Base-by-base conservation (phyloP, 2,113 vertebrate species). In the Zosterops lateralis region DNA sequence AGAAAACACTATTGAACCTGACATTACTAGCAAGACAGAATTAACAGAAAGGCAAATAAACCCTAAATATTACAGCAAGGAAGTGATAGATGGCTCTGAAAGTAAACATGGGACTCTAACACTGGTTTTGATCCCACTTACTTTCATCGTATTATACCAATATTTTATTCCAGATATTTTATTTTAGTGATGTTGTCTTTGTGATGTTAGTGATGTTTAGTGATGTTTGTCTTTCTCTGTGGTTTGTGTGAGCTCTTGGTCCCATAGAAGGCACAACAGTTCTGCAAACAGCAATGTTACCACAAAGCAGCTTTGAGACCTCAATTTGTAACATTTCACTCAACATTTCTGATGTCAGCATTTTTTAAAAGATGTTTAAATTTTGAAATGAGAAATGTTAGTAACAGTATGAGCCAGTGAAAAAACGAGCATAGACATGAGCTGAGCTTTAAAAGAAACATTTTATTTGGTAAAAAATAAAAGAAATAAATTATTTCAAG, bases 381-480 rank as follows among this genome's bases (percentile, higher is more conserved):
- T 45, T 93, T 74, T 87, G 24, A 89, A 85, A 80, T 47, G 5
- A 74, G 31, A 64, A 80, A 58, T 58, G 6, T 26, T 87, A 77
- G 1, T 54, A 76, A 32, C 22, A 42, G 14, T 29, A 56, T 13
- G 13, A 85, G 21, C 6, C 40, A 74, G n/a, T 71, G 28, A 77
- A 86, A 57, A 90, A 36, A 84, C 1, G 2, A 84, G 65, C 25
- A 84, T 4, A 34, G 28, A 47, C 78, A 80, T 53, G 12, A 92
- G n/a, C 17, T 76, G 51, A 86, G 40, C n/a, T 94, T 95, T 88
- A 86, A 83, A 93, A 90, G 91, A 92, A 96, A 93, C 57, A 83
- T 78, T 96, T 96, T 96, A 96, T 94, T 97, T 95, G 94, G 82
- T 96, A 93, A 93, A 96, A 96, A 96, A 94, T 72, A 91, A 56